phyloP scores from a whole-genome alignment of 2,888 invertebrate species.

The Pemphredon lugubris region DNA sequence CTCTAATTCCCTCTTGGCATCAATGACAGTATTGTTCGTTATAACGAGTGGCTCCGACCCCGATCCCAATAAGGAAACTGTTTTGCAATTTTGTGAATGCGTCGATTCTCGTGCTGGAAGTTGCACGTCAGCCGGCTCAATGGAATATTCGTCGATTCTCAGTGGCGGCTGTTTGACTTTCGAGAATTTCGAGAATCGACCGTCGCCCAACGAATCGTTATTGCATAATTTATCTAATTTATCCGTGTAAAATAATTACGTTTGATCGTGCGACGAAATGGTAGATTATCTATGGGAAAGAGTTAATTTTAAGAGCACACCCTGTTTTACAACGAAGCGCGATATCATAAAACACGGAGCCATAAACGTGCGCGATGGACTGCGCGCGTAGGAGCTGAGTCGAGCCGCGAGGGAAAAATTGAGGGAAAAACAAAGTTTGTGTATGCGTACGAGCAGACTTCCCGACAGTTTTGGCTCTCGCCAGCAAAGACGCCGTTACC shows the following conservation, averaged over 20 bases:
- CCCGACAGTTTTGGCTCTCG: conserved; percentile 67
- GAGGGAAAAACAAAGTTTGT: conserved; percentile 29
- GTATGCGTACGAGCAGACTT: conserved; percentile 43
- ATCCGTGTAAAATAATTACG: background rate
- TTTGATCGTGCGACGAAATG: background rate
- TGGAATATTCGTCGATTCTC: no score
- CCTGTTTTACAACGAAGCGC: no score
- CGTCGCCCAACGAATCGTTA: no score
- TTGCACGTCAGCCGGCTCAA: background rate
- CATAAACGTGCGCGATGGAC: background rate
- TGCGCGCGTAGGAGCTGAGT: background rate
- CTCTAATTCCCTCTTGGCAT: conserved; percentile 32
- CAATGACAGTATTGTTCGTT: conserved; percentile 61
- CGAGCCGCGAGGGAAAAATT: background rate
- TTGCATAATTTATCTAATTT: no score
- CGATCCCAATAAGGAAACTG: conserved; percentile 30
- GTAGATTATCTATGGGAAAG: no score
- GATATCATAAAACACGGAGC: background rate
- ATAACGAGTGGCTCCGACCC: conserved; percentile 33
- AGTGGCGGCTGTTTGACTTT: no score
- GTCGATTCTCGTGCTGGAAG: background rate
- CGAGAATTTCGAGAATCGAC: no score
- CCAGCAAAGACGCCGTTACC: conserved; percentile 68
- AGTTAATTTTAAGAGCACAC: no score
- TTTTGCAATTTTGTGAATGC: conserved; percentile 7